Evolutionary conservation across 2,888 invertebrate species (phyloP), one percentile per base, ranked within the genome.

Genomic region (Rhimphoctona megacephalus): DNA sequence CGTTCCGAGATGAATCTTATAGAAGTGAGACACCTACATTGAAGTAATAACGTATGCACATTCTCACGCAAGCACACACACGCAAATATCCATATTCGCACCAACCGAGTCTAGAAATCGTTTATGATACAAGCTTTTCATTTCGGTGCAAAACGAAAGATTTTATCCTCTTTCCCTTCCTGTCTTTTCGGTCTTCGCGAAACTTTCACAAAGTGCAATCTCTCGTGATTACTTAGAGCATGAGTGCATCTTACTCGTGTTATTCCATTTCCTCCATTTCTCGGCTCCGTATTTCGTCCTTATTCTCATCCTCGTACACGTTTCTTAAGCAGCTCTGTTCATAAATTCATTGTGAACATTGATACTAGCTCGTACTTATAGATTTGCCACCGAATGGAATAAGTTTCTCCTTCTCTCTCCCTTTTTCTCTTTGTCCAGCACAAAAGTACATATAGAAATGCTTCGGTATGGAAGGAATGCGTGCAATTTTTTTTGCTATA

Each of bases 191-290:
- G 52, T 36, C 61, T 78, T 25, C 54, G 49, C 57, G 39, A 43
- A 80, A 70, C 74, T 83, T 70, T 64, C 52, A 52, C 49, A 76
- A 80, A 69, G 74, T 79, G 76, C 49, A 79, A 76, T 82, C 69
- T 74, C 74, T 83, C 33, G 83, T 79, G 79, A 83, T 83, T 85
- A 85, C 85, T 85, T 74, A 61, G 61, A 79, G 74, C 78, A 76
- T 79, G 78, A 57, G 79, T 64, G 70, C 73, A 22, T 72, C 77
- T 85, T 69, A 46, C 57, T 64, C 74, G 74, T 33, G 61, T 70
- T 82, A 82, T 80, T 74, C 49, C 61, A 39, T 49, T 52, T 22
- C 61, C 61, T 61, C 33, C 64, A 36, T 36, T 43, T 57, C 57
- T 57, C 5, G 9, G 70, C 33, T 70, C 11, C 30, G 39, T 14